Conservation (phyloP, 1,140 invertebrate species). For the Portunus trituberculatus region DNA sequence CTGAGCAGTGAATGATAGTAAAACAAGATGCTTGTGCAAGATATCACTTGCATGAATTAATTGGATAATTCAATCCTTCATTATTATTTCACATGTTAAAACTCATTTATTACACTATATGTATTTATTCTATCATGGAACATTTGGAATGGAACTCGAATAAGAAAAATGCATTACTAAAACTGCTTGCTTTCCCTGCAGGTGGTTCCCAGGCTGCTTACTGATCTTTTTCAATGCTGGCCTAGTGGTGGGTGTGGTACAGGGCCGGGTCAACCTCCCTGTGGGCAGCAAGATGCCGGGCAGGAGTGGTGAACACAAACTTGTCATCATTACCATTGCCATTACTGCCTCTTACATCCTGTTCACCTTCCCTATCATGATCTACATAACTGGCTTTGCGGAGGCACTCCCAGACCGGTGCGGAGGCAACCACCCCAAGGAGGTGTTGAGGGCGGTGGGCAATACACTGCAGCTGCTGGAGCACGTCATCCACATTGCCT, state of each 20-base stretch:
- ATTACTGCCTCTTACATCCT: constrained; percentile 63
- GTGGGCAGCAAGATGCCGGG: neutral
- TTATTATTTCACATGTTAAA: too few species aligned
- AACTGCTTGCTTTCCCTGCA: neutral
- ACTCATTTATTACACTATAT: too few species aligned
- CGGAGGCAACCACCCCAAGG: neutral
- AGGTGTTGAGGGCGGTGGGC: constrained; percentile 56
- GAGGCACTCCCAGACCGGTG: neutral
- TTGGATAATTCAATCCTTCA: too few species aligned
- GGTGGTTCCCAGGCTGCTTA: constrained; percentile 42
- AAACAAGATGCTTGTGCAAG: too few species aligned
- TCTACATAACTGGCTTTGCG: constrained; percentile 56
- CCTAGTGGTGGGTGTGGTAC: constrained; percentile 43
- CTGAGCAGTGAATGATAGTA: too few species aligned
- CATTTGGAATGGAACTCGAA: neutral
- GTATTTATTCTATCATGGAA: too few species aligned
- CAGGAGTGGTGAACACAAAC: constrained; percentile 28
- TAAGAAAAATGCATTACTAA: neutral
- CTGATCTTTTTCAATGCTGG: constrained; percentile 47
- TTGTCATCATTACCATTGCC: constrained; percentile 57
- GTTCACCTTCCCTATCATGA: constrained; percentile 54
- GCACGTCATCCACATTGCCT: constrained; percentile 54
- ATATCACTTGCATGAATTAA: too few species aligned
- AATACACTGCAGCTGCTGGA: constrained; percentile 55
- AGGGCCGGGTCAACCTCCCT: constrained; percentile 51